Evolutionary conservation across 2,888 invertebrate genomes (phyloP).

Genomic region (Tachystola acroxantha): DNA sequence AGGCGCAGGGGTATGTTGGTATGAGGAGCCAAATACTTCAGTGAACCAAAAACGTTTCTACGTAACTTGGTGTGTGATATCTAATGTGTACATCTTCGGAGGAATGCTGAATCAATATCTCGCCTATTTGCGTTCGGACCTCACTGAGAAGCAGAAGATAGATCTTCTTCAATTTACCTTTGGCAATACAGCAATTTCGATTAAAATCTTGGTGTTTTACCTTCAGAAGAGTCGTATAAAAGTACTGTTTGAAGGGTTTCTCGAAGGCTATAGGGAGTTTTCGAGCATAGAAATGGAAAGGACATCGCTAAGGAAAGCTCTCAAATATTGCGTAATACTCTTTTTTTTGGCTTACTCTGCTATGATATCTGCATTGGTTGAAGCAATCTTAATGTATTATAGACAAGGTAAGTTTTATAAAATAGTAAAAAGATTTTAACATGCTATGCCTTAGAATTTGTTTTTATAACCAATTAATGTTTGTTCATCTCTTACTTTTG

Average conservation of each 20-base stretch:
- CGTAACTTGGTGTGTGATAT: constrained; percentile 26
- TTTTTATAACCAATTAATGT: too few species aligned
- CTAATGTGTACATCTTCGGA: constrained; percentile 29
- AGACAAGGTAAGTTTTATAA: constrained; percentile 45
- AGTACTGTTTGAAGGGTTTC: constrained; percentile 29
- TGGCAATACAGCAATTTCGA: constrained; percentile 32
- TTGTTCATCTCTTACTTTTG: too few species aligned
- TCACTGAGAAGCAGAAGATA: constrained; percentile 34
- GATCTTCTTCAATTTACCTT: constrained; percentile 36
- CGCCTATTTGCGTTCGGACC: constrained; percentile 30
- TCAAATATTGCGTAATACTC: constrained; percentile 21
- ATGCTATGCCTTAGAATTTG: too few species aligned
- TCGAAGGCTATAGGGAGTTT: constrained; percentile 33
- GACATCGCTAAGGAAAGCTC: constrained; percentile 28
- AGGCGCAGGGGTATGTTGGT: constrained; percentile 43
- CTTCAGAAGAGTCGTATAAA: constrained; percentile 29
- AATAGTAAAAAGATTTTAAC: too few species aligned
- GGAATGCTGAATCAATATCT: constrained; percentile 30
- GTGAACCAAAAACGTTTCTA: constrained; percentile 22
- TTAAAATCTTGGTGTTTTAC: constrained; percentile 34
- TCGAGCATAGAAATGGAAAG: constrained; percentile 26
- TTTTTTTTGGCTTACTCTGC: constrained; percentile 20
- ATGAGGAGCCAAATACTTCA: constrained; percentile 20
- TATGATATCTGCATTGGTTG: constrained; percentile 23
- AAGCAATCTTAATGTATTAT: constrained; percentile 28